Percentiles rank a stretch among this genome's conserved stretches.
These are phyloP conservation scores for Triplophysa dalaica DNA, from an alignment of 2,113 vertebrate species.

Conservation along the genomic window DNA sequence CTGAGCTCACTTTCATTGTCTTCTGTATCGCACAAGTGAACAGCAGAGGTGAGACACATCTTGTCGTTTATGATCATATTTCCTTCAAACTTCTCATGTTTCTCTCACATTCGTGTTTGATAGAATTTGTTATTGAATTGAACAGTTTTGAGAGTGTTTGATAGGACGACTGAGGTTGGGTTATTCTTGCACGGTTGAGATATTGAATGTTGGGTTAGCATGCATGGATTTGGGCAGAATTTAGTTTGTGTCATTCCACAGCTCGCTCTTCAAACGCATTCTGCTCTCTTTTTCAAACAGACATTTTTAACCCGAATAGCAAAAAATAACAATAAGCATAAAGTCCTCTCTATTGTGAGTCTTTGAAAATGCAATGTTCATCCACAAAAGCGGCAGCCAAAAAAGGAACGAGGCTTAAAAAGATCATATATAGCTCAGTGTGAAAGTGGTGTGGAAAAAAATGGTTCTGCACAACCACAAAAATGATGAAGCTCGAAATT, in stretches of 20 bases:
- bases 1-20: slow-evolving; percentile 32
- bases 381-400: not conserved
- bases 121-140: not conserved
- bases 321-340: too few relatives aligned
- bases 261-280: too few relatives aligned
- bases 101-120: not conserved
- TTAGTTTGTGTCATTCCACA: too few relatives aligned
- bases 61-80: not conserved
- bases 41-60: slow-evolving; percentile 8
- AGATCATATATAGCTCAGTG: not conserved
- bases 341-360: too few relatives aligned
- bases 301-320: too few relatives aligned
- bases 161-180: not conserved
- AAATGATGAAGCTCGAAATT: not conserved
- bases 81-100: not conserved
- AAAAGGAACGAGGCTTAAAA: not conserved
- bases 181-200: not conserved
- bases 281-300: too few relatives aligned
- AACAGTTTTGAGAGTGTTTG: not conserved
- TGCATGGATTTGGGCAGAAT: too few relatives aligned
- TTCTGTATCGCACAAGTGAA: not conserved
- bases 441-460: not conserved
- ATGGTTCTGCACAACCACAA: slow-evolving; percentile 6
- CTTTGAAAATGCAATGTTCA: too few relatives aligned
- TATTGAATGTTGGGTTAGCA: too few relatives aligned